phyloP scores from a whole-genome alignment of 2,113 vertebrate genomes.

The Ptilorrhoa leucosticta region DNA sequence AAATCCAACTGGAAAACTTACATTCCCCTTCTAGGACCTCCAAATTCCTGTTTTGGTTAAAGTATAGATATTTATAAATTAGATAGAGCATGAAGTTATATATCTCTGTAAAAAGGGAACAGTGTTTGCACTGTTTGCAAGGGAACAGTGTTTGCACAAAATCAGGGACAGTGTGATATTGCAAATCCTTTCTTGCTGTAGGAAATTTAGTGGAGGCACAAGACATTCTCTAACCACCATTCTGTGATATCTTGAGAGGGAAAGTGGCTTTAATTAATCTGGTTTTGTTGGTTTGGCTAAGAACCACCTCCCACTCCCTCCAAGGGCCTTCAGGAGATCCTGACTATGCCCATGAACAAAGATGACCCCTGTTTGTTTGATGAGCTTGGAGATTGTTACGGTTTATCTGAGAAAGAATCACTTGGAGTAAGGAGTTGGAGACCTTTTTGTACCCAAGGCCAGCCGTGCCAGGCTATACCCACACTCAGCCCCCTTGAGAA shows the following conservation, averaged over 20 bases:
- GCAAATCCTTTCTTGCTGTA: background rate
- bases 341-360: background rate
- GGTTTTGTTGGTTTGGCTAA: background rate
- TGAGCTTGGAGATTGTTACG: background rate
- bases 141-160: background rate
- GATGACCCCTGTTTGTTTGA: background rate
- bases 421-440: background rate
- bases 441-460: background rate
- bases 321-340: background rate
- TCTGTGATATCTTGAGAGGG: background rate
- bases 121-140: background rate
- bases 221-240: background rate
- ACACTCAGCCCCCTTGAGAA: background rate
- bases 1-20: background rate
- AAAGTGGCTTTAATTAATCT: background rate
- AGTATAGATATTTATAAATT: background rate
- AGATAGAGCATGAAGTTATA: background rate
- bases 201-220: background rate
- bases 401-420: background rate
- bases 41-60: background rate
- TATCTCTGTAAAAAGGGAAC: background rate
- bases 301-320: fast-evolving
- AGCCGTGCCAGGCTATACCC: background rate
- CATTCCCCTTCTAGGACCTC: background rate
- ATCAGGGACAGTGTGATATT: background rate